phyloP scores from a whole-genome alignment of 2,888 invertebrate genomes.

The Bursaphelenchus okinawaensis region DNA sequence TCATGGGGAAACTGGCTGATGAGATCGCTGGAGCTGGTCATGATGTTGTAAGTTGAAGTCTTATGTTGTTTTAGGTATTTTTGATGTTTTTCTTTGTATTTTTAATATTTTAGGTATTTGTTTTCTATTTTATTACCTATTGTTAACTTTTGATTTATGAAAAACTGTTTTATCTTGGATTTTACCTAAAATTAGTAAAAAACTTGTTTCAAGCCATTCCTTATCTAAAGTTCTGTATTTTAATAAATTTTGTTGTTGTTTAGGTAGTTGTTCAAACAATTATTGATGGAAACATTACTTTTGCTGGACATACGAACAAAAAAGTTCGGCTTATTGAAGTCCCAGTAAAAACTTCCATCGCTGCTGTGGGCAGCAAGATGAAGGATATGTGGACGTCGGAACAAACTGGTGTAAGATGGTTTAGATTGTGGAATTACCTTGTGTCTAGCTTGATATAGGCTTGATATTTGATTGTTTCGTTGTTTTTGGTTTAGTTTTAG shows the following conservation, averaged over 20 bases:
- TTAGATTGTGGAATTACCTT: too few relatives aligned
- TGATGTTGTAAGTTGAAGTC: constrained; percentile 16
- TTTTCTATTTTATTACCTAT: too few relatives aligned
- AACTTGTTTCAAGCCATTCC: not conserved
- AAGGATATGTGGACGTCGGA: not conserved
- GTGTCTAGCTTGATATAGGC: too few relatives aligned
- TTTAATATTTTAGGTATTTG: not conserved
- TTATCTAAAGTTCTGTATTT: not conserved
- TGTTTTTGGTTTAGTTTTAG: not conserved
- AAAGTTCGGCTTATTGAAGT: not conserved
- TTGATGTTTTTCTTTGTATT: not conserved
- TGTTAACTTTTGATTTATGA: too few relatives aligned
- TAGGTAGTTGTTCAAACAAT: not conserved
- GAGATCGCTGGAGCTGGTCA: constrained; percentile 16
- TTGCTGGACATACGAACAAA: not conserved
- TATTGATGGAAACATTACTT: not conserved
- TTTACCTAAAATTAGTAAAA: not conserved
- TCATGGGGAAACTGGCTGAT: constrained; percentile 20
- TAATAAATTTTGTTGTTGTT: not conserved
- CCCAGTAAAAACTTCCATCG: not conserved
- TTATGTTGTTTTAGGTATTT: not conserved
- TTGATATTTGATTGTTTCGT: too few relatives aligned
- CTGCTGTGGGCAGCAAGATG: not conserved
- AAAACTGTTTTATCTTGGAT: too few relatives aligned
- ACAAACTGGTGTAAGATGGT: not conserved